Evolutionary conservation across 1,140 invertebrate species (phyloP), one percentile per base, ranked within the genome.

Genomic region (Marisa cornuarietis): DNA sequence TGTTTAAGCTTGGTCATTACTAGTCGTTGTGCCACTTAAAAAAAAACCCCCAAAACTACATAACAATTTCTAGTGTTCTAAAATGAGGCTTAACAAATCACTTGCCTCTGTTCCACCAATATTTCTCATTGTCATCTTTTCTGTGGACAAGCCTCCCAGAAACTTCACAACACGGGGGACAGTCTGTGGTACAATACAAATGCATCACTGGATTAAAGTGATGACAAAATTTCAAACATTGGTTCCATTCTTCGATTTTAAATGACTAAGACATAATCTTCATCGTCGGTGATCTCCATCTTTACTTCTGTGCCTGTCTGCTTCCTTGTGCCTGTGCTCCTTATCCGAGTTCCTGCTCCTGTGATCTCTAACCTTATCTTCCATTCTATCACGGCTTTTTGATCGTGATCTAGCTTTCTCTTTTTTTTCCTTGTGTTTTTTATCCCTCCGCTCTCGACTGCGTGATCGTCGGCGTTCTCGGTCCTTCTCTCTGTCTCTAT

Each of bases 391-490:
- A n/a, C 31, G 22, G 13, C 72, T 75, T 3, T 58, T 22, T 3
- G 66, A 74, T 18, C 66, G 52, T 16, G 13, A 20, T 49, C 24
- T 49, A 18, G n/a, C 52, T 20, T 74, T 74, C n/a, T 74, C 52
- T 14, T 73, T 73, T 7, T 14, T 73, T 24, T 51, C 52, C 42
- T 63, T 42, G 14, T 73, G 24, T n/a, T 24, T 79, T 26, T 42
- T 71, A 66, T 80, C 65, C 20, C 76, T 65, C 20, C 75, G 65
- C 76, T 86, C 42, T 80, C 77, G 24, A 66, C 78, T 79, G 61
- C 68, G 42, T 24, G 81, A 82, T 13, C 69, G 52, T 14, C 75
- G 63, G 8, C n/a, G 42, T 24, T 81, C 79, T 1, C 42, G 80
- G 71, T 24, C 68, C 65, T 65, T 81, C 73, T 76, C 26, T 63